A percentile compares a stretch with the other conserved stretches of the same genome.
phyloP scores from a whole-genome alignment of 2,888 invertebrate species.

The Galeopsomyia nigrocyanea region DNA sequence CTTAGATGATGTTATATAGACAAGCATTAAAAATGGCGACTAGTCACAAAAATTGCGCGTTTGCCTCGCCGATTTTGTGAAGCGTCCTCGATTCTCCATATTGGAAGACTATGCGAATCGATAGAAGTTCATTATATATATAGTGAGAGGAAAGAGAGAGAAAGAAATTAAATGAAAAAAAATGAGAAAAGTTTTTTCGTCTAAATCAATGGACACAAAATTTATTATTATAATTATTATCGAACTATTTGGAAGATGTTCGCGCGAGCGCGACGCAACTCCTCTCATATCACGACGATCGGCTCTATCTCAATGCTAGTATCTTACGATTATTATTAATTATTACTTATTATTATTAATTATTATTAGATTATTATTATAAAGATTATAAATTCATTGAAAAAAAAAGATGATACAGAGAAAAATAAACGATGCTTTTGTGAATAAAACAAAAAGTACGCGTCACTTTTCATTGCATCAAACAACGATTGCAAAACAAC shows the following conservation, averaged over 20 bases:
- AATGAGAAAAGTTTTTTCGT: constrained; percentile 47
- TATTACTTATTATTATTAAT: constrained; percentile 54
- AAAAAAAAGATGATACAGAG: constrained; percentile 58
- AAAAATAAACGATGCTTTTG: constrained; percentile 69
- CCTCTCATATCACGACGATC: constrained; percentile 51
- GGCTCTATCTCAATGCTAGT: constrained; percentile 55
- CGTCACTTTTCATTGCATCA: constrained; percentile 47
- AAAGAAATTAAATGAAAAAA: constrained; percentile 34
- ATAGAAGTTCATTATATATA: constrained; percentile 35
- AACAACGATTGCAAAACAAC: constrained; percentile 49
- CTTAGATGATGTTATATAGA: constrained; percentile 44
- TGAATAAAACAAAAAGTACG: constrained; percentile 61
- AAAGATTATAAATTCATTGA: constrained; percentile 68
- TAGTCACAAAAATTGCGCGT: constrained; percentile 50
- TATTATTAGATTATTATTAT: constrained; percentile 62
- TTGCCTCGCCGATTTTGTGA: constrained; percentile 49
- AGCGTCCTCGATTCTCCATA: constrained; percentile 47
- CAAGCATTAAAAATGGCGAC: constrained; percentile 39
- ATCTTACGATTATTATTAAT: constrained; percentile 61
- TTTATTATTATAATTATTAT: constrained; percentile 52
- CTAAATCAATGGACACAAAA: constrained; percentile 45
- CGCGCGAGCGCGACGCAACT: constrained; percentile 48
- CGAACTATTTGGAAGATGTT: constrained; percentile 23
- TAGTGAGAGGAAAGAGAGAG: constrained; percentile 41
- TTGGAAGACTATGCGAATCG: constrained; percentile 44